Evolutionary conservation across 1,140 invertebrate genomes (phyloP), one percentile per base, ranked within the genome.

Genomic region (Macrocentrus cingulum): DNA sequence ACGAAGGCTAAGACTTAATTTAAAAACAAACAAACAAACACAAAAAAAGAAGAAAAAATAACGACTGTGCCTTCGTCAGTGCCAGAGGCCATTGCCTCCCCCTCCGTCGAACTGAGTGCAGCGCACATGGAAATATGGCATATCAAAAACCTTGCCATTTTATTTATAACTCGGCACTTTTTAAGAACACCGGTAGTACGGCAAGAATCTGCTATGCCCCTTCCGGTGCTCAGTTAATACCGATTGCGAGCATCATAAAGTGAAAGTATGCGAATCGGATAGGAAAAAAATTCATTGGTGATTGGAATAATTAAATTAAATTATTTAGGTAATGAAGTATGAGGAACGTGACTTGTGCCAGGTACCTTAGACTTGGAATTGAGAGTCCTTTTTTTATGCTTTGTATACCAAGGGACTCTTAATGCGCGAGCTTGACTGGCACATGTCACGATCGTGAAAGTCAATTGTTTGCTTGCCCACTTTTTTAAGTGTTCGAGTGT

Each of bases 31-130:
- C 64, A 70, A 66, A 66, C 74, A 67, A 75, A n/a, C n/a, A n/a
- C n/a, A 54, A 60, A 67, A 61, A 53, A 67, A 60, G 60, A 62
- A 64, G 70, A 66, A 66, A 73, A 67, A 75, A 69, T 74, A 74
- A 71, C 66, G 65, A 74, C 67, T 74, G 76, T 78, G 77, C 77
- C 77, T 80, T 80, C 66, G 71, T 77, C 71, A 69, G 67, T 72
- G 60, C 60, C 62, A 67, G 62, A 61, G 62, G 61, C n/a, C 65
- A 65, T 59, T 68, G 62, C 36, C 13, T 39, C 11, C n/a, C n/a
- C n/a, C n/a, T n/a, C n/a, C n/a, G n/a, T n/a, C n/a, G n/a, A n/a
- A n/a, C n/a, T n/a, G n/a, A n/a, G n/a, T n/a, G n/a, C n/a, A n/a
- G n/a, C 36, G 13, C 13, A n/a, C 36, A 39, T 39, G 15, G 15